These are phyloP conservation scores for Hormaphis cornu DNA, from an alignment of 1,140 invertebrate genomes.

Conservation along the genomic window DNA sequence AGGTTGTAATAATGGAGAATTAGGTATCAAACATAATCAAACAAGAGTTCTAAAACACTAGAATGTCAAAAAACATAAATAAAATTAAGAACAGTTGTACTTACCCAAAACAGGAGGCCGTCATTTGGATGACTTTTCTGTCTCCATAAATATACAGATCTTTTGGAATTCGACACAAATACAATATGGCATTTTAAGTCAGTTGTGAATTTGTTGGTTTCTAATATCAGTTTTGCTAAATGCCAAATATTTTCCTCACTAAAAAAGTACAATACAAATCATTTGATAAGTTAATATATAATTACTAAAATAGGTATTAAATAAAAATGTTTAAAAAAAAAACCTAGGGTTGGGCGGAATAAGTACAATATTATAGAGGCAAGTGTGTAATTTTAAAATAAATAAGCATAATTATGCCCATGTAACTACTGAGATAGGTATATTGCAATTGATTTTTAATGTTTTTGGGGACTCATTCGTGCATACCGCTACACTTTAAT, in stretches of 20 bases:
- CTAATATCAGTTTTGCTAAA: constrained; percentile 7
- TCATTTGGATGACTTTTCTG: background rate
- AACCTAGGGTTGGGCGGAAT: too few relatives aligned
- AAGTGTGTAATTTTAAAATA: too few relatives aligned
- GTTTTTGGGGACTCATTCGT: too few relatives aligned
- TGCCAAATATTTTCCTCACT: constrained; percentile 34
- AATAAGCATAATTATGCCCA: too few relatives aligned
- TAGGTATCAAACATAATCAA: too few relatives aligned
- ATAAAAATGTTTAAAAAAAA: background rate
- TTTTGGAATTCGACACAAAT: constrained; percentile 11
- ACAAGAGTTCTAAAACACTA: background rate
- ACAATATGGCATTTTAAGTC: constrained; percentile 19
- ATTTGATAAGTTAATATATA: background rate
- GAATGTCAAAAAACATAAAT: background rate
- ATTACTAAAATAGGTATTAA: background rate
- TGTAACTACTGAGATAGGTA: too few relatives aligned
- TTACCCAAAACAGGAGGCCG: constrained; percentile 23
- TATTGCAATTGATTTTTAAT: too few relatives aligned
- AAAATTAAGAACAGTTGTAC: background rate
- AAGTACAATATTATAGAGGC: too few relatives aligned
- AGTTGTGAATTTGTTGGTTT: background rate
- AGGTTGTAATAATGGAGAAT: too few relatives aligned
- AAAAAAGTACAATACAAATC: background rate
- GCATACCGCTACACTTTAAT: too few relatives aligned
- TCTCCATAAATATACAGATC: constrained; percentile 26